Evolutionary conservation across 1,140 invertebrate genomes (phyloP).

Genomic region (Drosophila arawakana): DNA sequence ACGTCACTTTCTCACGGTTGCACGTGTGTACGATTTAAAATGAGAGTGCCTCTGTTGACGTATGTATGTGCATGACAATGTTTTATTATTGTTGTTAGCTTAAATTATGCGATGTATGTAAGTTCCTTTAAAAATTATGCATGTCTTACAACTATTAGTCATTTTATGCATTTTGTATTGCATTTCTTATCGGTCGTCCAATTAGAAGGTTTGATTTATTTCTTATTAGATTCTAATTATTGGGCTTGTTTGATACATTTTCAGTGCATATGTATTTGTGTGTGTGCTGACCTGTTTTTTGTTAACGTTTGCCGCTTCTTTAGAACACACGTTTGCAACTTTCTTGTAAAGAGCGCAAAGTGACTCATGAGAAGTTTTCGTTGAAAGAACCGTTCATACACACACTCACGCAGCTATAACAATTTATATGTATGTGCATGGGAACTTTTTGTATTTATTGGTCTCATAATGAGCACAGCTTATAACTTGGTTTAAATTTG

Average conservation of each 20-base stretch:
- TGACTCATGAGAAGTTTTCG: slow-evolving; percentile 43
- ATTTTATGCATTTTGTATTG: slow-evolving; percentile 19
- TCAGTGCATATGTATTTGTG: not conserved
- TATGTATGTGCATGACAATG: slow-evolving; percentile 35
- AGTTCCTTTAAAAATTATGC: slow-evolving; percentile 69
- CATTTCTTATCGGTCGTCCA: slow-evolving; percentile 28
- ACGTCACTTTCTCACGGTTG: slow-evolving; percentile 79
- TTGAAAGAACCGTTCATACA: slow-evolving; percentile 25
- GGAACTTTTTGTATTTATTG: slow-evolving; percentile 8
- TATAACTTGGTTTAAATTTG: slow-evolving; percentile 1
- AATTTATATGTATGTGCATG: slow-evolving; percentile 1
- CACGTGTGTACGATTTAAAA: slow-evolving; percentile 60
- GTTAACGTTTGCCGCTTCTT: slow-evolving; percentile 34
- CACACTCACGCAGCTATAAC: slow-evolving; percentile 4
- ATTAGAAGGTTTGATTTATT: slow-evolving; percentile 23
- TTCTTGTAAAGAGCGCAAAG: slow-evolving; percentile 26
- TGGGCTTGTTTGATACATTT: slow-evolving; percentile 12
- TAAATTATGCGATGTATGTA: slow-evolving; percentile 57
- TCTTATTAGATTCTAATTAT: slow-evolving; percentile 47
- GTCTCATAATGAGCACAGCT: slow-evolving; percentile 28
- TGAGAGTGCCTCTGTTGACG: slow-evolving; percentile 27
- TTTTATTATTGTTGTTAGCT: slow-evolving; percentile 42
- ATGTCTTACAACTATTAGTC: slow-evolving; percentile 13
- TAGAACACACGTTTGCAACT: slow-evolving; percentile 37
- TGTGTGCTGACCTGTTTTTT: slow-evolving; percentile 40